Evolutionary conservation across 2,888 invertebrate species (phyloP), one percentile per base, ranked within the genome.

Genomic region (Parapristionchus giblindavisi): DNA sequence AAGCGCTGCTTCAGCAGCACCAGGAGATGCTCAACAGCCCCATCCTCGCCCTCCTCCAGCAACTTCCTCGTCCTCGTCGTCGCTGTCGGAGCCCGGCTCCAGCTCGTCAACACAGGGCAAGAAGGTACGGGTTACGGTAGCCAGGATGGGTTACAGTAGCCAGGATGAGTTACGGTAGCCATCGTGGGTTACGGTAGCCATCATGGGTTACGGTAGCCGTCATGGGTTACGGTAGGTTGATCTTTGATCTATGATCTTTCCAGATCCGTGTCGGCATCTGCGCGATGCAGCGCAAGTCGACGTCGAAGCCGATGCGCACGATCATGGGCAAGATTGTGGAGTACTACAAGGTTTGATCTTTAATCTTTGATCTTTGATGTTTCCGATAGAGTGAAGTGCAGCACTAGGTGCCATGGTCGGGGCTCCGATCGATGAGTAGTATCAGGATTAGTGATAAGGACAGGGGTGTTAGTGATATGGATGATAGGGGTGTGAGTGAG

Each of bases 301-400:
- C 95, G 88, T 96, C 97, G 81, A 98, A 97, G 90, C 99, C 99
- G 21, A 99, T 99, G 99, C 94, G 94, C 88, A 98, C 98, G 90
- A 99, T 99, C 85, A 92, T 99, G 76, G 94, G 94, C 1, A 92
- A 98, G 51, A 92, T 99, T 76, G 93, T 95, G 86, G 96, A 97
- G 89, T 98, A 97, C 89, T 87, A 87, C 76, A 82, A 81, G 77
- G 86, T 11, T 14, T 60, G 75, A 68, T 51, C 36, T 60, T 56
- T 38, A 36, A 51, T 66, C 51, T 51, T 51, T 48, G 66, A 2
- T 8, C 0, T 51, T 32, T 48, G 29, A 24, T 32, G n/a, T 70
- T 40, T 58, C n/a, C n/a, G n/a, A n/a, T n/a, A n/a, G n/a, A n/a
- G n/a, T n/a, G n/a, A n/a, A n/a, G n/a, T n/a, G n/a, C n/a, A n/a